Percentiles rank a stretch among this genome's conserved stretches.
phyloP scores from a whole-genome alignment of 2,797 vertebrate genomes.

The Eutrigla gurnardus region DNA sequence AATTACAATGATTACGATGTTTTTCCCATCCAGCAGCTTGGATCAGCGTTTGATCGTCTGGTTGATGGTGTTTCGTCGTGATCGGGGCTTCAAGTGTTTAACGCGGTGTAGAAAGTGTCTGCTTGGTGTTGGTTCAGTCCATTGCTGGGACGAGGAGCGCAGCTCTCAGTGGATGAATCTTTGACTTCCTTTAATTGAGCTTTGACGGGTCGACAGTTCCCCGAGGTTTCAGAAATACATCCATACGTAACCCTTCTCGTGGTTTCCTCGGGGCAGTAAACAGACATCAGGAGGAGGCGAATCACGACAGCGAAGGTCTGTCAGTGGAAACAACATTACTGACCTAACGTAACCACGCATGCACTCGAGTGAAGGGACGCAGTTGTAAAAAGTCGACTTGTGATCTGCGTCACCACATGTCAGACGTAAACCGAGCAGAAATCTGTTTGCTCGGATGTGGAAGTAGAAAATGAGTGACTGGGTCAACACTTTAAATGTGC shows the following conservation, averaged over 20 bases:
- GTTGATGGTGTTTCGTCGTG: too few relatives aligned
- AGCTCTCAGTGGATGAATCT: neutral
- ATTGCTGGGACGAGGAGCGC: neutral
- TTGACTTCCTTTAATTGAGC: neutral
- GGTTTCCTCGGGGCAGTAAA: neutral
- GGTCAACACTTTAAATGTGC: slow-evolving; percentile 26
- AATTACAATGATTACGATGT: too few relatives aligned
- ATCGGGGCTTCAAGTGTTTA: too few relatives aligned
- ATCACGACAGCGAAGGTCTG: slow-evolving; percentile 1
- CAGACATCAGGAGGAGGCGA: neutral
- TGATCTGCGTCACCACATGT: too few relatives aligned
- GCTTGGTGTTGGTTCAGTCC: neutral
- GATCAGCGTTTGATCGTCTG: too few relatives aligned
- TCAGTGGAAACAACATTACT: slow-evolving; percentile 28
- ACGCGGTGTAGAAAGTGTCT: too few relatives aligned
- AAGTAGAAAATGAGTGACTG: neutral
- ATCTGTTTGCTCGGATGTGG: too few relatives aligned
- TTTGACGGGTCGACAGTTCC: neutral
- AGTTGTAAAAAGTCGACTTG: too few relatives aligned
- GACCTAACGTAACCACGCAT: slow-evolving; percentile 11
- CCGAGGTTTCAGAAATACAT: neutral
- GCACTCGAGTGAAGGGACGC: too few relatives aligned
- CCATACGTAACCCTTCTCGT: neutral
- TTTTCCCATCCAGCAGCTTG: too few relatives aligned
- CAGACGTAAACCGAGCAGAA: too few relatives aligned